Evolutionary conservation across 1,140 invertebrate genomes (phyloP), one percentile per base, ranked within the genome.

Genomic region (Lamellibrachia luymesi): DNA sequence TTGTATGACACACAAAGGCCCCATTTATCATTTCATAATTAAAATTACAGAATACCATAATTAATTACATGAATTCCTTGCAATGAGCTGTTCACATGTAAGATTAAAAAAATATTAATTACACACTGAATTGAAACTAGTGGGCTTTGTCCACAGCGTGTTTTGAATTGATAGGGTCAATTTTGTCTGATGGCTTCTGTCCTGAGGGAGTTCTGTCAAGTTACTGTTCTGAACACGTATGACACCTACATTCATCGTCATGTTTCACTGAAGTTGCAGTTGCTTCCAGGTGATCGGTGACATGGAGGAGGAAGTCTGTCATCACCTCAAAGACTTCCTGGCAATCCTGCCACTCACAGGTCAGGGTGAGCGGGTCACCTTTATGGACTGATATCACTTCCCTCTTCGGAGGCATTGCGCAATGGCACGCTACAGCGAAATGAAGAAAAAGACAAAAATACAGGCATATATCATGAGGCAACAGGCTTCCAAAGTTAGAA

Each of bases 241-340:
- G 90, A 91, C 90, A 91, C 49, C 22, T 49, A 49, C 90, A 49
- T 91, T 91, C 49, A 25, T 91, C 90, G 10, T 91, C 27, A 13
- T 51, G 38, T 22, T 51, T 50, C n/a, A 91, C 51, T n/a, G 25
- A 49, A n/a, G 38, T 22, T 17, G 91, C n/a, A 92, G 25, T 27
- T 6, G 38, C 52, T 22, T 92, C 92, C 2, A 95, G 91, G 93
- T 95, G 95, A 27, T 93, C 91, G n/a, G 92, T 93, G n/a, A 95
- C 91, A 51, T 95, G 95, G 10, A 93, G 90, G 2, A 94, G 93
- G 80, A 95, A 95, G 7, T 92, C 27, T 13, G 94, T 93, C 94
- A 95, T 94, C 50, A 93, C 90, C 2, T 93, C 92, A 92, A 93
- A 94, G 51, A 93, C 51, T 17, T 92, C 38, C 50, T 90, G 56